A percentile compares a stretch with the other conserved stretches of the same genome.
Evolutionary conservation across 2,797 vertebrate genomes (phyloP).

Genomic region (Micrastur ruficollis): DNA sequence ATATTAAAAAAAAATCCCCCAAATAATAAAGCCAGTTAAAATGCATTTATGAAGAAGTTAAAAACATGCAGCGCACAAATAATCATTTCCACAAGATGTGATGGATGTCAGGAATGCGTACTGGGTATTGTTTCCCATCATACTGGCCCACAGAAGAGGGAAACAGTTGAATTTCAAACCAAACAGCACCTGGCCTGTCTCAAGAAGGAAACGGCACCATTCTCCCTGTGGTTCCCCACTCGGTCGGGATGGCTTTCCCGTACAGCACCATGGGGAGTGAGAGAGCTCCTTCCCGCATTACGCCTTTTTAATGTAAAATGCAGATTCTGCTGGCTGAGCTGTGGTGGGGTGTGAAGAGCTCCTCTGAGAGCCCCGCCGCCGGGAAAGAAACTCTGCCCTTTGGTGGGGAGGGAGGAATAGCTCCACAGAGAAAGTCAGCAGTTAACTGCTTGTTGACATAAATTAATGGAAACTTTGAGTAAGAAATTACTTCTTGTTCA

Average conservation of each 20-base stretch:
- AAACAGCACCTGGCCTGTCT: not conserved
- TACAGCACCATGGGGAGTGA: not conserved
- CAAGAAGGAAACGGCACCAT: not conserved
- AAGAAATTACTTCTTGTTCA: not conserved
- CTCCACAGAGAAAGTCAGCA: not conserved
- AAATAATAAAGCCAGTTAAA: not conserved
- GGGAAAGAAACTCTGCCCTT: not conserved
- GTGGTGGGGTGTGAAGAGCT: not conserved
- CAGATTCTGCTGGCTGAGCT: not conserved
- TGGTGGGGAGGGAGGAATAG: not conserved
- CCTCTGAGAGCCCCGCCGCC: not conserved
- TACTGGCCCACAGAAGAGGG: fast-evolving
- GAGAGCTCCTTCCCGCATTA: not conserved
- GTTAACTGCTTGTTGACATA: not conserved
- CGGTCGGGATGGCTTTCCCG: not conserved
- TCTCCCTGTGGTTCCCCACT: not conserved
- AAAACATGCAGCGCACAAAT: fast-evolving
- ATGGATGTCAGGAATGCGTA: fast-evolving
- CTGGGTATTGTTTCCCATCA: not conserved
- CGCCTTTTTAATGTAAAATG: not conserved
- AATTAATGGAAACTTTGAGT: not conserved
- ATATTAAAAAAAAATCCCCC: not conserved
- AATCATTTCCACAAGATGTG: not conserved
- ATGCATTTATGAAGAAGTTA: fast-evolving
- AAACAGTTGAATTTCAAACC: not conserved